Percentiles rank a stretch among this genome's conserved stretches.
These are phyloP conservation scores for Lampropteryx suffumata DNA, from an alignment of 2,888 invertebrate genomes.

Conservation along the genomic window DNA sequence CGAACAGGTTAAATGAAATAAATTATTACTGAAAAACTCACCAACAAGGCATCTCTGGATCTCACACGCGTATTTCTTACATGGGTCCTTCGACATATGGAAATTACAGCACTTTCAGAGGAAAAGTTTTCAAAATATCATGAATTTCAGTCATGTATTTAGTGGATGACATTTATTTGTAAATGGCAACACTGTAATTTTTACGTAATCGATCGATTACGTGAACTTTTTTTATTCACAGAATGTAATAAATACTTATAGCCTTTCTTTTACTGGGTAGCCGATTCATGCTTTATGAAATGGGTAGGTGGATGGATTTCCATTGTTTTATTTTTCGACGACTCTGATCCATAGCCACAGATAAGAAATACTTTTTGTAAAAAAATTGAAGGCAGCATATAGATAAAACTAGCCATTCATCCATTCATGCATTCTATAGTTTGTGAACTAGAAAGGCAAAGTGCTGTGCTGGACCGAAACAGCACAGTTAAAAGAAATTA, in stretches of 20 bases:
- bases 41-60: conserved; percentile 91
- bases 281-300: too few relatives aligned
- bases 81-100: conserved; percentile 86
- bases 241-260: neutral
- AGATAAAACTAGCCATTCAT: conserved; percentile 34
- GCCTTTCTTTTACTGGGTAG: too few relatives aligned
- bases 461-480: too few relatives aligned
- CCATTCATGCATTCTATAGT: conserved; percentile 42
- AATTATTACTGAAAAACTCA: conserved; percentile 72
- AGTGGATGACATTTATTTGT: conserved; percentile 45
- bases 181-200: conserved; percentile 49
- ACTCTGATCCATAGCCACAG: too few relatives aligned
- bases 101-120: conserved; percentile 48
- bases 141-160: conserved; percentile 61
- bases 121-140: conserved; percentile 52
- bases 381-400: too few relatives aligned
- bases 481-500: too few relatives aligned
- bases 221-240: conserved; percentile 1
- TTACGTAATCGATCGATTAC: conserved; percentile 26
- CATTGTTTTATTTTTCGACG: too few relatives aligned
- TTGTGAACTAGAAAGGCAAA: too few relatives aligned
- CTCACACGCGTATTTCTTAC: conserved; percentile 90
- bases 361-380: too few relatives aligned
- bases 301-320: too few relatives aligned
- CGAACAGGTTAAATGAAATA: conserved; percentile 61